Evolutionary conservation across 2,888 invertebrate genomes (phyloP), one percentile per base, ranked within the genome.

Genomic region (Pteria penguin): DNA sequence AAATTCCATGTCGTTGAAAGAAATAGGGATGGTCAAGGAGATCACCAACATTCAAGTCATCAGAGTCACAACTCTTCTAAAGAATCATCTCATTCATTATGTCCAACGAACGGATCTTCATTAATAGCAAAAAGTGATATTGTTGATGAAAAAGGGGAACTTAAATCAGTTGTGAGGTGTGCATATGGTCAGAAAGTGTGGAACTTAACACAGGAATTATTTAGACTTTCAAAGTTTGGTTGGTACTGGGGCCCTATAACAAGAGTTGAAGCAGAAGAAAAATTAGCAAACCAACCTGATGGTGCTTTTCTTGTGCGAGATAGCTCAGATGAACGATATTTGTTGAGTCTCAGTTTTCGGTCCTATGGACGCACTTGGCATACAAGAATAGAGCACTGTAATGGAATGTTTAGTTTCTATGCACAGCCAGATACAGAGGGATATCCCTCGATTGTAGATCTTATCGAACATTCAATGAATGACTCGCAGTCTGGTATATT

Each of bases 161-260:
- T 18, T 18, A 45, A 18, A 14, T 14, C 45, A 45, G 18, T 45
- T 14, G 58, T 52, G 14, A 52, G 58, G 33, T 14, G 58, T 58
- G 62, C 70, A n/a, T 80, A 69, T 45, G 80, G 69, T 54, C 87
- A 87, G 4, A 88, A 89, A 76, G 84, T 88, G n/a, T 91, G 91
- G 91, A 92, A 92, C 83, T 87, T 93, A 55, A 93, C 93, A 3
- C 90, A 91, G 75, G 93, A 93, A 86, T 87, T 93, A 57, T 92
- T 92, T 77, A 91, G 92, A 81, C 86, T 93, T 67, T 90, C 92
- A 31, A 91, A 89, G 69, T 90, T 90, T 86, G 91, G 92, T 8
- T 96, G 96, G 96, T 96, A 96, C 89, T 96, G 96, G 96, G 96
- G 96, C 27, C 95, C 95, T 72, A 94, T 96, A 82, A 94, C 95